These are phyloP conservation scores for Rhabdornis inornatus DNA, from an alignment of 2,113 vertebrate genomes.

Conservation along the genomic window DNA sequence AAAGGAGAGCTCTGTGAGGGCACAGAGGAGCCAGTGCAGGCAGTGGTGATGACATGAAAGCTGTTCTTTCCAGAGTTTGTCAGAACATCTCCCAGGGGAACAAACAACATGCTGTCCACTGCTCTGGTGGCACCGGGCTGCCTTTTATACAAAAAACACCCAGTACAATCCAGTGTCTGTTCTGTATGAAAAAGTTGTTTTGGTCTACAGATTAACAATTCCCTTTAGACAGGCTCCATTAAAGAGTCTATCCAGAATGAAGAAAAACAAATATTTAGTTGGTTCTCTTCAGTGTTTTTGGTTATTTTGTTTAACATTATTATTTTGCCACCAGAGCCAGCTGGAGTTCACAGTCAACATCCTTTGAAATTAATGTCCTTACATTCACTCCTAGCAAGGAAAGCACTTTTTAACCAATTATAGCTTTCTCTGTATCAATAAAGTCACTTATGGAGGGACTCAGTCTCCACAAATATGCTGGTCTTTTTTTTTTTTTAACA, in stretches of 20 bases:
- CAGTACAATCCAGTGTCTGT: constrained; percentile 61
- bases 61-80: constrained; percentile 48
- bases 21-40: background rate
- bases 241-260: constrained; percentile 51
- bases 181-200: constrained; percentile 54
- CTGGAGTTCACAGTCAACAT: background rate
- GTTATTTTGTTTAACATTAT: background rate
- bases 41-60: constrained; percentile 21
- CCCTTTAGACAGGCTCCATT: constrained; percentile 22
- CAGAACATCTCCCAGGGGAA: constrained; percentile 56
- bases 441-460: background rate
- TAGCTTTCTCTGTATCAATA: background rate
- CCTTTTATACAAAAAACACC: constrained; percentile 58
- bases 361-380: background rate
- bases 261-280: constrained; percentile 32
- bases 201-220: constrained; percentile 26
- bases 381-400: background rate
- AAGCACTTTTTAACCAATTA: background rate
- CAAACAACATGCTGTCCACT: constrained; percentile 53
- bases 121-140: constrained; percentile 2
- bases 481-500: background rate
- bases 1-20: constrained; percentile 18
- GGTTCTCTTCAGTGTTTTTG: background rate
- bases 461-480: background rate
- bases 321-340: constrained; percentile 12